Evolutionary conservation across 1,140 invertebrate species (phyloP), one percentile per base, ranked within the genome.

Genomic region (Rhyzopertha dominica): DNA sequence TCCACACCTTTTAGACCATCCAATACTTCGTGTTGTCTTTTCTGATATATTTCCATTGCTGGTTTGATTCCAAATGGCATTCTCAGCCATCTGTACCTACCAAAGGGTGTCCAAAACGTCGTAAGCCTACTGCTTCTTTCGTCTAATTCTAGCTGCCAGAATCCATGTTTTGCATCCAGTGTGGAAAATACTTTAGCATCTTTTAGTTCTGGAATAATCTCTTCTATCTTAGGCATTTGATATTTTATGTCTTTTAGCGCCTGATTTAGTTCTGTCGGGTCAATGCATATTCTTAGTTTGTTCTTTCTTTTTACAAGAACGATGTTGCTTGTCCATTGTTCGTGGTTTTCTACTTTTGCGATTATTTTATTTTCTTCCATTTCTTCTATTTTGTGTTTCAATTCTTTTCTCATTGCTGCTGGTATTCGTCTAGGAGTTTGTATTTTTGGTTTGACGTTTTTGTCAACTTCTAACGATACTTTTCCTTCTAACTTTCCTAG

Each of bases 191-290:
- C 36, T 10, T 41, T 39, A 4, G 45, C 35, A 2, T 41, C 16
- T 16, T 14, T 30, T n/a, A 73, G 35, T 36, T 60, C 54, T n/a
- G 51, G 30, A 16, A 59, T 54, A 22, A 71, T 54, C 47, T 70
- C 65, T 17, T 70, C 65, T 14, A 66, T 26, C 1, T 59, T 68
- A 9, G 65, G 62, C 9, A 72, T 53, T 18, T 54, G 63, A 54
- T 63, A 64, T 48, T 61, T 54, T 48, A 58, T 55, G 9, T 65
- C 31, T 42, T 58, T 62, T 8, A 74, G 62, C 7, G 51, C 54
- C 49, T 61, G 65, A 54, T 75, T 75, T 23, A 76, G 51, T 26
- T 68, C 62, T 19, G 44, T 56, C 4, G 72, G 72, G 57, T 76
- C 70, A n/a, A 76, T 41, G 47, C 69, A 74, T 16, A 76, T 56